Evolutionary conservation across 2,113 vertebrate species (phyloP), one percentile per base, ranked within the genome.

Genomic region (Rynchops niger): DNA sequence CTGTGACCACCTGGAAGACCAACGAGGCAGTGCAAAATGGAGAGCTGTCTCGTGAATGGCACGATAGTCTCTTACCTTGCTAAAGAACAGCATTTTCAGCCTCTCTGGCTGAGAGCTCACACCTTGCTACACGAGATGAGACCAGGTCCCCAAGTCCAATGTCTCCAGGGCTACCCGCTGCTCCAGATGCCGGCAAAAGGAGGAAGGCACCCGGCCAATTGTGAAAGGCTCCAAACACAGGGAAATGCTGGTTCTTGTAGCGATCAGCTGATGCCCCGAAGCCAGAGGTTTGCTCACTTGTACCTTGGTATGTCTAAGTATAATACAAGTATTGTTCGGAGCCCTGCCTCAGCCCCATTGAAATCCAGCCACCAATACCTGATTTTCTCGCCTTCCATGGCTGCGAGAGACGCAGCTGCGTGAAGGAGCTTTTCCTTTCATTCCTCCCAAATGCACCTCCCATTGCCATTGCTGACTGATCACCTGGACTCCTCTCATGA

Each of bases 191-290:
- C 26, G 22, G 62, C 15, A 0, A 82, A 77, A 70, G 81, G 36
- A 90, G 27, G 52, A 80, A 61, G 21, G 62, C 73, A 76, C 36
- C 43, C 8, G 1, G 83, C 74, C 82, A 88, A 72, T 26, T 47
- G 3, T 88, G 71, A 83, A 95, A 92, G 78, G 83, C 66, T 94
- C 56, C 81, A 63, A 89, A 88, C 5, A 19, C 66, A 55, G 78
- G 87, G 72, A 96, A 96, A 84, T 94, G 86, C 67, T 85, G 77
- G 76, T 80, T 95, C 86, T 91, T 96, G 91, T 69, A 95, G 87
- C 82, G 84, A 82, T 79, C 96, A 96, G 92, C 82, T 95, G 97
- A 97, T 96, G 96, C 96, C 95, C 94, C 80, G 84, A 62, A 95
- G 95, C 91, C 73, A 94, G 82, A 90, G 81, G 94, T 89, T 92